Conservation (phyloP, 1,140 invertebrate species). For the Coboldia fuscipes region DNA sequence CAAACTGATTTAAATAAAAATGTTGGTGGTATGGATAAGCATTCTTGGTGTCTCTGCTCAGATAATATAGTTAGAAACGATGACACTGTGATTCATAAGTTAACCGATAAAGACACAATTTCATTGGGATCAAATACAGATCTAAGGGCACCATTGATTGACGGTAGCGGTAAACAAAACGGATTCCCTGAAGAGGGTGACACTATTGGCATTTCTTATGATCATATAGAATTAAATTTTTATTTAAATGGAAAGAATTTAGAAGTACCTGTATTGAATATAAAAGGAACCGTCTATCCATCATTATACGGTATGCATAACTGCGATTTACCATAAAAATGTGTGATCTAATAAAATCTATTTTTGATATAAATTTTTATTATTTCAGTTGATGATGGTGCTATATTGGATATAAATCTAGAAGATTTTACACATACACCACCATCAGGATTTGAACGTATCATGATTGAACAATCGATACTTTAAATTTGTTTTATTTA, state of each 20-base stretch:
- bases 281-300: conserved; percentile 81
- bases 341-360: conserved; percentile 4
- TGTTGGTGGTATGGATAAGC: conserved; percentile 61
- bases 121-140: conserved; percentile 21
- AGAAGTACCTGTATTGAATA: conserved; percentile 64
- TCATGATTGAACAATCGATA: conserved; percentile 92
- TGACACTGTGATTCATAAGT: conserved; percentile 52
- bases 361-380: conserved; percentile 8
- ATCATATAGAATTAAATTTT: conserved; percentile 93
- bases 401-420: conserved; percentile 86
- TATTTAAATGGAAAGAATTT: conserved; percentile 80
- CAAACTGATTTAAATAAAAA: conserved; percentile 68
- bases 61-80: conserved; percentile 74
- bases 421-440: conserved; percentile 68
- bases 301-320: conserved; percentile 73
- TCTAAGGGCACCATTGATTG: conserved; percentile 19
- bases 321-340: background rate
- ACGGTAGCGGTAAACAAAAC: conserved; percentile 12
- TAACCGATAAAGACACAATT: conserved; percentile 18
- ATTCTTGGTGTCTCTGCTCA: conserved; percentile 84
- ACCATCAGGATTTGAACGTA: conserved; percentile 82
- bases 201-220: conserved; percentile 82
- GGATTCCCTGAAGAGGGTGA: conserved; percentile 76
- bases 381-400: conserved; percentile 86
- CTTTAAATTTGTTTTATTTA: too few relatives aligned